These are phyloP conservation scores for Alcis repandata DNA, from an alignment of 2,888 invertebrate genomes.

Conservation along the genomic window DNA sequence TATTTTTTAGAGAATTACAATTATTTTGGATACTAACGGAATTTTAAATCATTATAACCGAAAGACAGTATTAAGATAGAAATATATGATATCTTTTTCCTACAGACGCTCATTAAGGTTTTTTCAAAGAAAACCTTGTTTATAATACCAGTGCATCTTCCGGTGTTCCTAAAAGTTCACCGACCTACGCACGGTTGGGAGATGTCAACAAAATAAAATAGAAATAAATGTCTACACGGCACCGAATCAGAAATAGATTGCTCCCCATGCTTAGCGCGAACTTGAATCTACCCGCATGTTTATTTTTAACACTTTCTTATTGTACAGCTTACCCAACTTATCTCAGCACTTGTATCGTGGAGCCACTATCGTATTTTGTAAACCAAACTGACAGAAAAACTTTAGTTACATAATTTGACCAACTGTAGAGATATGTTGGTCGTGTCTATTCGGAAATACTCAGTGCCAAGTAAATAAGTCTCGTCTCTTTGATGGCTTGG, in stretches of 20 bases:
- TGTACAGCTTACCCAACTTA: constrained; percentile 53
- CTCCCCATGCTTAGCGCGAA: constrained; percentile 79
- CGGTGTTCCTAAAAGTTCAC: constrained; percentile 46
- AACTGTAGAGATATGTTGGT: not conserved
- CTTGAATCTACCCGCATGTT: constrained; percentile 79
- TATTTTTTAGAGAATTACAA: no score
- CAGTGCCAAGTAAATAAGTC: constrained; percentile 60
- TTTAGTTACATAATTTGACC: not conserved
- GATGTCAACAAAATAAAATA: constrained; percentile 75
- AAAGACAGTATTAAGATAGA: not conserved
- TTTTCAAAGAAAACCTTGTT: constrained; percentile 44
- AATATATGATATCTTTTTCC: not conserved
- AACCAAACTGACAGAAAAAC: not conserved
- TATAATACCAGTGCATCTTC: constrained; percentile 39
- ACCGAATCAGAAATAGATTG: constrained; percentile 73
- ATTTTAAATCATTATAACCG: not conserved
- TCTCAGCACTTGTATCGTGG: not conserved
- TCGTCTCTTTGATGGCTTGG: constrained; percentile 50
- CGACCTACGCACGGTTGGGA: constrained; percentile 58
- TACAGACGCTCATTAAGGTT: constrained; percentile 20
- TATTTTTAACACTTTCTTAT: constrained; percentile 81
- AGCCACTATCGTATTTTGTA: not conserved
- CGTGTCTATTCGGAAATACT: constrained; percentile 64
- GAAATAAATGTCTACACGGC: constrained; percentile 73
- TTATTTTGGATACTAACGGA: no score